Evolutionary conservation across 2,797 vertebrate species (phyloP).

Genomic region (Bradypus variegatus): DNA sequence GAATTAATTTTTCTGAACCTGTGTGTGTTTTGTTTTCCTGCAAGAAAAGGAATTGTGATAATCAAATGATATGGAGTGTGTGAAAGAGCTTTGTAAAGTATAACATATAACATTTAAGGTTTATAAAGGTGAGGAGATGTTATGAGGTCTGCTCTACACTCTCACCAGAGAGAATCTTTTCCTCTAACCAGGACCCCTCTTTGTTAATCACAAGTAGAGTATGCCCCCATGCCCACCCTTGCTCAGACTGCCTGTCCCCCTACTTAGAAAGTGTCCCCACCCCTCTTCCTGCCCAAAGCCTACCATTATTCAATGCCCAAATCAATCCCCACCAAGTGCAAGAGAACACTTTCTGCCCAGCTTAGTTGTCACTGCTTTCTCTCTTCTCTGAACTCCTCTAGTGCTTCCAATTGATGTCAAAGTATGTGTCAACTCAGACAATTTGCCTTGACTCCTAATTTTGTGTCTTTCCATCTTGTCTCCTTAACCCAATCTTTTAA

Average conservation of each 20-base stretch:
- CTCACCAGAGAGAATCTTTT: neutral
- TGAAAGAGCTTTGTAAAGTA: neutral
- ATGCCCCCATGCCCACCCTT: neutral
- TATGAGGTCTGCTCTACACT: neutral
- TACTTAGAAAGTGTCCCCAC: no score
- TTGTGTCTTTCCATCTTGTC: neutral
- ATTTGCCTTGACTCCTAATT: neutral
- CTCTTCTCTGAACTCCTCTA: neutral
- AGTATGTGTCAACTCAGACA: neutral
- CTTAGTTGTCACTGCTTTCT: neutral
- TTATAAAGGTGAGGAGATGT: neutral
- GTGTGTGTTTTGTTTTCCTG: neutral
- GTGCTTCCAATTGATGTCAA: neutral
- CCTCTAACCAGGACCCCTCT: neutral
- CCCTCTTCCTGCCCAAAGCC: neutral
- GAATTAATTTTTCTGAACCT: neutral
- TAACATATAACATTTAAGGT: no score
- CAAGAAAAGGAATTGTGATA: neutral
- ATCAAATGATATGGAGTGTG: neutral
- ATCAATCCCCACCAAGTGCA: neutral
- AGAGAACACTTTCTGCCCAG: neutral
- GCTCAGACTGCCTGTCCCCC: neutral
- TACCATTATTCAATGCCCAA: neutral
- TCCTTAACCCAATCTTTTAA: neutral
- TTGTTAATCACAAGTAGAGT: neutral